Evolutionary conservation across 2,888 invertebrate genomes (phyloP), one percentile per base, ranked within the genome.

Genomic region (Danaus chrysippus): DNA sequence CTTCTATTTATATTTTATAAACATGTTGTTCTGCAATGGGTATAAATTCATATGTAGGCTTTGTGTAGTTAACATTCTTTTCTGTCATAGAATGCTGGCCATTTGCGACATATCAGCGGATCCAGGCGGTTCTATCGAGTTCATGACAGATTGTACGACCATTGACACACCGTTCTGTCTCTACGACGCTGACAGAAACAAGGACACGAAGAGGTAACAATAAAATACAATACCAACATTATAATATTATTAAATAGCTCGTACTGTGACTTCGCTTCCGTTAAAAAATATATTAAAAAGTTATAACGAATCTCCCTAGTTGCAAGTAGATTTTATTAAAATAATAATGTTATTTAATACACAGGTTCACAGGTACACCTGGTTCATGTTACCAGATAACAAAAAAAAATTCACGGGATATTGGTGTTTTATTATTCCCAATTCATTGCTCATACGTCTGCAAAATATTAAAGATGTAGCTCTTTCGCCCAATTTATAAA

Each of bases 41-140:
- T 34, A 6, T 34, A 34, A 56, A 12, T 12, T 44, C 11, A n/a
- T n/a, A n/a, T n/a, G n/a, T n/a, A n/a, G n/a, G n/a, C n/a, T n/a
- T 13, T 19, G 15, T 10, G 42, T 34, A 58, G 34, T 42, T 56
- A n/a, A 5, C 3, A 13, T 13, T 46, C 3, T 46, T 46, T 13
- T 46, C 42, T 34, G 13, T 71, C 68, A 8, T 71, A 92, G 98
- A 68, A 96, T 99, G 94, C 89, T 99, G 67, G 97, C 95, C 3
- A 98, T 99, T 75, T 99, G 99, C 82, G 99, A 99, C 82, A 99
- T 99, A 76, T 98, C 98, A 0, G 99, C 99, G 0, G 99, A 99
- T 87, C 99, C 99, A 0, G 99, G 99, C 0, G 98, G 98, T 61
- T 98, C 98, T 46, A 98, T 99, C 62, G 99, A 99, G 79, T 99